Percentiles rank a stretch among this genome's conserved stretches.
Evolutionary conservation across 2,797 vertebrate genomes (phyloP).

Genomic region (Hyperoplus lanceolatus): DNA sequence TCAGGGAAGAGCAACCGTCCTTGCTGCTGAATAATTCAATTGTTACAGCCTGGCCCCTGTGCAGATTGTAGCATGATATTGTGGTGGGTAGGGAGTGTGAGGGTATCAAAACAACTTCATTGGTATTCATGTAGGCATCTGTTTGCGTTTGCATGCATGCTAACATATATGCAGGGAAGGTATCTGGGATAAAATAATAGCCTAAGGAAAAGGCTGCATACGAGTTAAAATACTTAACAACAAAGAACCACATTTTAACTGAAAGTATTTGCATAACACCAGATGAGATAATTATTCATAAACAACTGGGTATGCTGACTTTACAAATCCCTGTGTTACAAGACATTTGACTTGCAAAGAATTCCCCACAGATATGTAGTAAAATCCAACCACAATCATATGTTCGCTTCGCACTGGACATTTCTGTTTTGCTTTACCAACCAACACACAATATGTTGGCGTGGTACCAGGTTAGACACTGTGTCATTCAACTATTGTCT

Average conservation of each 20-base stretch:
- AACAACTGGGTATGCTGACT: neutral
- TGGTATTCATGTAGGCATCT: conserved; percentile 59
- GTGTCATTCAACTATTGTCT: conserved; percentile 69
- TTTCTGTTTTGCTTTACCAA: conserved; percentile 26
- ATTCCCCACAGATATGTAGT: no score
- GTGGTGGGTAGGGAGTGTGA: conserved; percentile 5
- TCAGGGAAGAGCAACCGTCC: conserved; percentile 14
- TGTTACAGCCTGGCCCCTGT: conserved; percentile 29
- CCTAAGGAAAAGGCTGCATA: neutral
- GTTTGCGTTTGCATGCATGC: conserved; percentile 41
- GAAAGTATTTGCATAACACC: neutral
- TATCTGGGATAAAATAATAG: neutral
- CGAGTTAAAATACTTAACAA: neutral
- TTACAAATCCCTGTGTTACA: neutral
- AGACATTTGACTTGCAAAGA: neutral
- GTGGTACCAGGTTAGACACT: conserved; percentile 55
- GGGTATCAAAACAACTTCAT: conserved; percentile 54
- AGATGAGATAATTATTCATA: neutral
- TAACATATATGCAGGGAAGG: conserved; percentile 25
- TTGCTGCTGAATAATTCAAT: conserved; percentile 64
- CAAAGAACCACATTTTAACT: neutral
- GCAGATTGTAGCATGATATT: conserved; percentile 50
- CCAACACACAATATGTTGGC: conserved; percentile 40
- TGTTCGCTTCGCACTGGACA: conserved; percentile 20
- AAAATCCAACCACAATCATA: neutral